A percentile compares a stretch with the other conserved stretches of the same genome.
phyloP scores from a whole-genome alignment of 2,888 invertebrate genomes.

The Callyntrura sp. region DNA sequence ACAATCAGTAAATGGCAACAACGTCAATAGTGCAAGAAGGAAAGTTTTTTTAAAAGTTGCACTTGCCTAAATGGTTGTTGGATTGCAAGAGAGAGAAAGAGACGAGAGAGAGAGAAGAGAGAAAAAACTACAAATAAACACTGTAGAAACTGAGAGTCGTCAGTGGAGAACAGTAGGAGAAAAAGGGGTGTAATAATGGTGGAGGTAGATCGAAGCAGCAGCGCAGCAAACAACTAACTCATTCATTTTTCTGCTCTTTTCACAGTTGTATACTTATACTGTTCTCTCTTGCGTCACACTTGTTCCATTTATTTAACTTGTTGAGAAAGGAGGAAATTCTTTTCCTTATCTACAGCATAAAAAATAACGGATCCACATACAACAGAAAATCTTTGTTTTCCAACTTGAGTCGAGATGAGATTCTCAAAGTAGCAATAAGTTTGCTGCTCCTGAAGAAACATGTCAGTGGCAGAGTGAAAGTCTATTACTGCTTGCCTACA shows the following conservation, averaged over 20 bases:
- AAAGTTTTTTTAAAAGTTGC: conserved; percentile 4
- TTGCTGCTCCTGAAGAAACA: background rate
- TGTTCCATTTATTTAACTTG: conserved; percentile 50
- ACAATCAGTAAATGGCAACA: background rate
- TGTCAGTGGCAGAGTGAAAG: background rate
- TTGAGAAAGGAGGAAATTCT: conserved; percentile 48
- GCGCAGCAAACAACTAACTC: conserved; percentile 35
- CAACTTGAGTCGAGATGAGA: conserved; percentile 18
- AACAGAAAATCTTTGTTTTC: conserved; percentile 49
- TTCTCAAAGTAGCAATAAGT: conserved; percentile 43
- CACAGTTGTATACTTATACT: conserved; percentile 28
- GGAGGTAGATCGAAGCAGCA: conserved; percentile 6
- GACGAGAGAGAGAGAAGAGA: no score
- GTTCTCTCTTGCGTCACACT: conserved; percentile 58
- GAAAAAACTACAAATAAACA: conserved; percentile 22
- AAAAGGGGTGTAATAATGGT: background rate
- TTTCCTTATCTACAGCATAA: conserved; percentile 19
- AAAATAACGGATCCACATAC: background rate
- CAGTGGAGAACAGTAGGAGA: background rate
- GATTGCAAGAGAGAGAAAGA: background rate
- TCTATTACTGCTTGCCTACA: background rate
- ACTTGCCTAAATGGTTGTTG: conserved; percentile 31
- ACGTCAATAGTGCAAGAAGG: conserved; percentile 1
- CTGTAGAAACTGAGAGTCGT: background rate
- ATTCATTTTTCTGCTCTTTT: conserved; percentile 61